Conservation (phyloP, 1,140 invertebrate species). For the Colletes latitarsis region DNA sequence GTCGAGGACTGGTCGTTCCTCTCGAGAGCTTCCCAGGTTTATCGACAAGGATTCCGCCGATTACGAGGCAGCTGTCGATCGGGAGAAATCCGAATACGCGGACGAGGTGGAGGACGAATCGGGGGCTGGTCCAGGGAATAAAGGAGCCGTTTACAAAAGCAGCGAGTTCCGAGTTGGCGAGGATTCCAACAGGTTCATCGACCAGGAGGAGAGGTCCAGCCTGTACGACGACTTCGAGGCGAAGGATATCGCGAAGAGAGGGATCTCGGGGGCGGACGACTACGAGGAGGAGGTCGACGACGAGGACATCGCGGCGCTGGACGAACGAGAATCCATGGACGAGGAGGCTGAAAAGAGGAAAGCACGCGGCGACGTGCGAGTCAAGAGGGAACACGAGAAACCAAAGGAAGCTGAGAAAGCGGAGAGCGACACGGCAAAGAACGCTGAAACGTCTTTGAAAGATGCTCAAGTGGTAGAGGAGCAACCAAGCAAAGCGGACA, state of each 20-base stretch:
- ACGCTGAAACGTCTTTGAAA: background rate
- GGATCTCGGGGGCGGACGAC: slow-evolving; percentile 48
- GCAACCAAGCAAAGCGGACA: background rate
- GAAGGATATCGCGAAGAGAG: slow-evolving; percentile 64
- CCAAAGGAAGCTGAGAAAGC: background rate
- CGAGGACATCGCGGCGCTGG: slow-evolving; percentile 1
- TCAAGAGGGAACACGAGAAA: slow-evolving; percentile 13
- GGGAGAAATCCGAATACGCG: slow-evolving; percentile 10
- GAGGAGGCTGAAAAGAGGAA: background rate
- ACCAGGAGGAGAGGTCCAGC: slow-evolving; percentile 46
- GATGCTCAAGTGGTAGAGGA: too few relatives aligned
- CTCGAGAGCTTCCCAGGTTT: background rate
- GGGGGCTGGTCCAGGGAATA: background rate
- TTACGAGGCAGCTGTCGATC: background rate
- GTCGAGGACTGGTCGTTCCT: background rate
- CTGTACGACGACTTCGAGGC: slow-evolving; percentile 55
- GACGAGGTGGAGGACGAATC: slow-evolving; percentile 40
- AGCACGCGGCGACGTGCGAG: background rate
- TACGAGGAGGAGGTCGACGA: slow-evolving; percentile 60
- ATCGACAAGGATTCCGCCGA: background rate
- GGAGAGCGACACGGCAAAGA: background rate
- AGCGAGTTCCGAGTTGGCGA: background rate
- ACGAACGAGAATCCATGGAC: background rate
- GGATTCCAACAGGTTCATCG: slow-evolving; percentile 37
- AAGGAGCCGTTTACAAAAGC: background rate